phyloP scores from a whole-genome alignment of 2,888 invertebrate species.

The Lepidochitona cinerea region DNA sequence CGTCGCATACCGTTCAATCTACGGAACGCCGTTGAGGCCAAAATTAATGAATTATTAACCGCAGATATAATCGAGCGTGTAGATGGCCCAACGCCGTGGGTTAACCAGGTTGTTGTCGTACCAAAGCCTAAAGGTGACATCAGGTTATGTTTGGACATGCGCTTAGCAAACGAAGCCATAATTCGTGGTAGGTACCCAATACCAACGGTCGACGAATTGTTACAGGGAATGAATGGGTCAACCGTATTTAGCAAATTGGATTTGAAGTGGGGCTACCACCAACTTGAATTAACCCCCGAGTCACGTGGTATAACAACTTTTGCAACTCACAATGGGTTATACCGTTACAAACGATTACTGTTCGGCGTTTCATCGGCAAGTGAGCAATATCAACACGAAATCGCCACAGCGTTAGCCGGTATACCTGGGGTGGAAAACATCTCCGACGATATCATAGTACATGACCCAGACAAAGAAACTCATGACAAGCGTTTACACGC shows the following conservation, averaged over 20 bases:
- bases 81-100: too few relatives aligned
- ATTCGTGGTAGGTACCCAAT: slow-evolving; percentile 24
- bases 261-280: slow-evolving; percentile 41
- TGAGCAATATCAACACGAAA: slow-evolving; percentile 35
- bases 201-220: slow-evolving; percentile 35
- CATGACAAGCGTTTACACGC: slow-evolving; percentile 24
- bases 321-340: slow-evolving; percentile 37
- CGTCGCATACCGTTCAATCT: too few relatives aligned
- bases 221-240: slow-evolving; percentile 22
- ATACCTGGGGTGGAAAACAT: slow-evolving; percentile 26
- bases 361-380: slow-evolving; percentile 38
- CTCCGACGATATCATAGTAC: slow-evolving; percentile 36
- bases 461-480: slow-evolving; percentile 21
- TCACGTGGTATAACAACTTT: slow-evolving; percentile 46
- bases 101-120: too few relatives aligned
- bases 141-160: slow-evolving; percentile 28
- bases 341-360: slow-evolving; percentile 35
- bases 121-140: slow-evolving; percentile 21
- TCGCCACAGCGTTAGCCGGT: slow-evolving; percentile 21
- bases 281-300: slow-evolving; percentile 35
- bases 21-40: too few relatives aligned
- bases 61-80: too few relatives aligned
- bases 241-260: slow-evolving; percentile 43
- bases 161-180: slow-evolving; percentile 27
- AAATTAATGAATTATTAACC: too few relatives aligned